Evolutionary conservation across 2,113 vertebrate species (phyloP), one percentile per base, ranked within the genome.

Genomic region (Pseudorectes ferrugineus): DNA sequence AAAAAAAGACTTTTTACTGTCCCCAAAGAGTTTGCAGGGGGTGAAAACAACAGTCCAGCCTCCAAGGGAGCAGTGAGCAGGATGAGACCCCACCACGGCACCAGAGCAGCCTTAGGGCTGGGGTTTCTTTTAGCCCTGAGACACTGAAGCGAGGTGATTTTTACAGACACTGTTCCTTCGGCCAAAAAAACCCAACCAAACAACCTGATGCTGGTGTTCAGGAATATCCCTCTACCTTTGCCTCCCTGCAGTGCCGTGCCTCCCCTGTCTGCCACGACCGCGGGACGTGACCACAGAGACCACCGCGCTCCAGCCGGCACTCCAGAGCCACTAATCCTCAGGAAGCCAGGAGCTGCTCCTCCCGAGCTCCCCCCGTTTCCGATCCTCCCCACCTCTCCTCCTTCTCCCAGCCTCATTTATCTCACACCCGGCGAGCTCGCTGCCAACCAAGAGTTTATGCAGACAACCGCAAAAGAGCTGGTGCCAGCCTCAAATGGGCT

Each of bases 401-500:
- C 71, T 61, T 29, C 91, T 87, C 84, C 91, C 97, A 97, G 94
- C 76, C 92, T 92, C 95, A 97, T 98, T 93, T 97, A 95, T 97
- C 96, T 94, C 95, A 70, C 92, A 91, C 73, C 85, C 80, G 88
- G 97, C 82, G 89, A 96, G 95, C 95, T 96, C 94, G 28, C 97
- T 96, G 97, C 97, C 97, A 97, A 98, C 94, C 93, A 90, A 86
- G 95, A 91, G 94, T 89, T 97, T 97, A 97, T 59, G 93, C 95
- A 98, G 97, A 98, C 96, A 93, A 97, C 96, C 94, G 49, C 97
- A 96, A 92, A 55, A 89, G 96, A 75, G 72, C 87, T 95, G 96
- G 97, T 98, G 98, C 98, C 97, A 98, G 97, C 94, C 97, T 98
- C 98, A 95, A 97, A 98, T 96, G 98, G 98, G 98, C 97, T 98